Evolutionary conservation across 2,888 invertebrate species (phyloP), one percentile per base, ranked within the genome.

Genomic region (Alcis repandata): DNA sequence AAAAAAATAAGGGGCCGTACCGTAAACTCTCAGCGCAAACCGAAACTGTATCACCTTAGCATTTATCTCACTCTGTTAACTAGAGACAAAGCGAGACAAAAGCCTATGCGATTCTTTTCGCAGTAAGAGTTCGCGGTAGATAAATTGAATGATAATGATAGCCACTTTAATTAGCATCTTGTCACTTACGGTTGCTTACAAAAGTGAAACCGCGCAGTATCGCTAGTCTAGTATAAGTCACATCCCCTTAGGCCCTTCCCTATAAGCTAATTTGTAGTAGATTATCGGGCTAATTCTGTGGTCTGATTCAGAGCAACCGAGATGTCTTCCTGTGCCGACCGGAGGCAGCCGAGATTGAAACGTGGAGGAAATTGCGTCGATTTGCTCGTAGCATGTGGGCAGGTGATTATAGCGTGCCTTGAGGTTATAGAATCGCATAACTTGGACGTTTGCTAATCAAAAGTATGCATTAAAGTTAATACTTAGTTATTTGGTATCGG

Each of bases 321-420:
- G 71, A 79, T 77, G 73, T 68, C 76, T 75, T 79, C 75, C 77
- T 75, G 72, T 69, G 72, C 66, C 63, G 40, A 68, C 71, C 75
- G 67, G 71, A 74, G 69, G 72, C 70, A 41, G 64, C 64, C 64
- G 65, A 75, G 75, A 79, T 78, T 76, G 74, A 74, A 59, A 59
- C 63, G 52, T n/a, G 43, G 45, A 69, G 72, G 68, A 72, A 67
- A 69, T 72, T 72, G 67, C 68, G 67, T 56, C 52, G 33, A 60
- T 57, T 67, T 46, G 46, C 56, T 22, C 32, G 32, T 36, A 43
- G 9, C 38, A 22, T 56, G 48, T 52, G 38, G 27, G 13, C 27
- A 19, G 13, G 15, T 56, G 48, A 63, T 63, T 63, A 63, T 48
- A 22, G 59, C 59, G 32, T 56, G 19, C 59, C 51, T n/a, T 46